Conservation (phyloP, 2,888 invertebrate species). For the Tipula helvola region DNA sequence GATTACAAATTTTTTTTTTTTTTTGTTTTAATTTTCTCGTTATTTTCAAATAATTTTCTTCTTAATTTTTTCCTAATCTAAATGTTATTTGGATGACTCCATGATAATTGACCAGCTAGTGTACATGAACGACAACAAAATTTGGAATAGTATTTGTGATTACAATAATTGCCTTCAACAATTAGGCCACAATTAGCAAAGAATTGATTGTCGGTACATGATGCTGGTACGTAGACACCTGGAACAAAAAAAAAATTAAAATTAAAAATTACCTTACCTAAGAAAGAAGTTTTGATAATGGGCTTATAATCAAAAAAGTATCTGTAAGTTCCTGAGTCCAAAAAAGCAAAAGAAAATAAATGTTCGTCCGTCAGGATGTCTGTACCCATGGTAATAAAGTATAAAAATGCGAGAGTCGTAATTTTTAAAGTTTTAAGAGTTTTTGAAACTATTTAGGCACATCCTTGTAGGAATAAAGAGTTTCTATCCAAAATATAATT, state of each 20-base stretch:
- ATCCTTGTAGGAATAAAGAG: no score
- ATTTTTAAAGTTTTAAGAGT: no score
- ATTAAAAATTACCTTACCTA: no score
- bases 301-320: no score
- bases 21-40: background rate
- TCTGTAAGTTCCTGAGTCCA: no score
- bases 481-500: no score
- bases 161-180: slow-evolving; percentile 70
- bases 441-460: no score
- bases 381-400: no score
- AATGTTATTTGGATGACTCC: slow-evolving; percentile 6
- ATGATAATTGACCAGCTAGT: slow-evolving; percentile 58
- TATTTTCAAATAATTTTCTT: background rate
- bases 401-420: no score
- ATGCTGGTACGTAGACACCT: slow-evolving; percentile 63
- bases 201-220: slow-evolving; percentile 75
- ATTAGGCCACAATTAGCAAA: slow-evolving; percentile 86
- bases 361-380: no score
- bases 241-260: slow-evolving; percentile 22
- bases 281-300: no score
- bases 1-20: background rate
- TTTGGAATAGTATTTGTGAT: slow-evolving; percentile 80
- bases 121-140: slow-evolving; percentile 93
- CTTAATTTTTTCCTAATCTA: background rate
- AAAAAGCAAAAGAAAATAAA: no score